Percentiles rank a stretch among this genome's conserved stretches.
Conservation (phyloP, 2,113 vertebrate genomes). For the Cyanoderma ruficeps region DNA sequence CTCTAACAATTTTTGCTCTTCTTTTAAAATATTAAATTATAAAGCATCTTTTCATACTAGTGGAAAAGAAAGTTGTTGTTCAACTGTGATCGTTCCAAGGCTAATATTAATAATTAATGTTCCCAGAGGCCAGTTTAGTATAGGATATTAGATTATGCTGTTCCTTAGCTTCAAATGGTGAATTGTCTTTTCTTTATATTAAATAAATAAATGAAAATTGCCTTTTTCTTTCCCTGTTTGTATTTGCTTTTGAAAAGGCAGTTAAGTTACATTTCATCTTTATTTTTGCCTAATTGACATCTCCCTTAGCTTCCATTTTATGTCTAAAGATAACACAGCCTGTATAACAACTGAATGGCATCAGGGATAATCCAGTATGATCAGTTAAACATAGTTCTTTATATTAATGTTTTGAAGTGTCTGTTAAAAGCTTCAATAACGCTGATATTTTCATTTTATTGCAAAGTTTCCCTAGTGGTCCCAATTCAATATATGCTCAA, state of each 20-base stretch:
- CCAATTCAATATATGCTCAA: neutral
- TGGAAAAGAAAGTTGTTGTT: neutral
- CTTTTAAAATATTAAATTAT: neutral
- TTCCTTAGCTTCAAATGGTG: neutral
- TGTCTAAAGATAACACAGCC: neutral
- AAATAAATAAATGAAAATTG: neutral
- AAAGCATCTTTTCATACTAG: neutral
- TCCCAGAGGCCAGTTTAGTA: neutral
- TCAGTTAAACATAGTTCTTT: neutral
- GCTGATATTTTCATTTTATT: neutral
- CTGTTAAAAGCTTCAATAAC: neutral
- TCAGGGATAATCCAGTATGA: neutral
- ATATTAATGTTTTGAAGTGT: neutral
- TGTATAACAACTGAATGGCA: neutral
- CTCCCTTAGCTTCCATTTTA: neutral
- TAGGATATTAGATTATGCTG: neutral
- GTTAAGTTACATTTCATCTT: neutral
- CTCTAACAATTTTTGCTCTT: neutral
- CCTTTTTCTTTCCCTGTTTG: neutral
- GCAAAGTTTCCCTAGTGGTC: neutral
- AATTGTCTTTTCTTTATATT: neutral
- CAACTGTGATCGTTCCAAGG: neutral
- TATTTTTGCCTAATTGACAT: neutral
- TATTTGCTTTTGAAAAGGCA: neutral
- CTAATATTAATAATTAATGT: neutral